Evolutionary conservation across 2,888 invertebrate species (phyloP).

Genomic region (Macrophya annulata): DNA sequence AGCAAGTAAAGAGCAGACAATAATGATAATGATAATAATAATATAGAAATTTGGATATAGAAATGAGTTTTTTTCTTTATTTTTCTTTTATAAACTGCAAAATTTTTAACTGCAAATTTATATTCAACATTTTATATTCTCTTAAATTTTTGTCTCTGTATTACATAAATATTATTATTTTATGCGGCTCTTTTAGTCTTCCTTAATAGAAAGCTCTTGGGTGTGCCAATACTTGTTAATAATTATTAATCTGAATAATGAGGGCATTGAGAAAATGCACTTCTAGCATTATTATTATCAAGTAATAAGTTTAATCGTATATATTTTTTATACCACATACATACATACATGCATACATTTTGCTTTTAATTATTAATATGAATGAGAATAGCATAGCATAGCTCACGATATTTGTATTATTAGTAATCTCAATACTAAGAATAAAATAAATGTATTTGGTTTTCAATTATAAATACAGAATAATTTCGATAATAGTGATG

Average conservation of each 20-base stretch:
- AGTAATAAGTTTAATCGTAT: conserved; percentile 35
- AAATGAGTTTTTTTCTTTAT: neutral
- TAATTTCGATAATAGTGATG: conserved; percentile 18
- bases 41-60: neutral
- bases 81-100: neutral
- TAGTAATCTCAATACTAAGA: conserved; percentile 36
- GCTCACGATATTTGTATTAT: conserved; percentile 27
- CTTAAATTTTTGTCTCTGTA: neutral
- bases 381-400: neutral
- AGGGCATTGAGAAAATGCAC: conserved; percentile 18
- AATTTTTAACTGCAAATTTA: neutral
- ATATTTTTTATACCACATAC: conserved; percentile 48
- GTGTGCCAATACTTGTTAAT: conserved; percentile 40
- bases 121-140: neutral
- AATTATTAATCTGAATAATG: conserved; percentile 22
- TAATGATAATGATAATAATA: conserved; percentile 14
- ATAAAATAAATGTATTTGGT: conserved; percentile 14
- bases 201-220: conserved; percentile 2
- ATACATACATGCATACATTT: neutral
- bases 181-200: conserved; percentile 13
- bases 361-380: neutral
- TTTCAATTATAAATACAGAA: conserved; percentile 4
- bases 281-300: conserved; percentile 24
- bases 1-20: conserved; percentile 8
- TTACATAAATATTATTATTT: conserved; percentile 13